Conservation (phyloP, 2,888 invertebrate genomes). For the Ochlodes sylvanus region DNA sequence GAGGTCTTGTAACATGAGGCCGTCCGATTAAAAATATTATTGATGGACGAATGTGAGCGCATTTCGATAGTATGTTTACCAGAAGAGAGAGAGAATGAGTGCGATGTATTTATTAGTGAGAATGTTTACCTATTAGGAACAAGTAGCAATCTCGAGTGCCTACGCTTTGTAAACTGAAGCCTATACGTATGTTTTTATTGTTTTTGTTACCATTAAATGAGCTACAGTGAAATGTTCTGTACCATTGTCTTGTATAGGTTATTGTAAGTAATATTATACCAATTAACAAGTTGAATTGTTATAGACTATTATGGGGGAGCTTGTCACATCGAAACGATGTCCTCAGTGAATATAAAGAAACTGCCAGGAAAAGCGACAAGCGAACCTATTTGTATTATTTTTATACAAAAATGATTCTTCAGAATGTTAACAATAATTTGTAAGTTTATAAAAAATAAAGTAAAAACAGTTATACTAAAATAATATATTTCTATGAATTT, state of each 20-base stretch:
- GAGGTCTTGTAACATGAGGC: slow-evolving; percentile 77
- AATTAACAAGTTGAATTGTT: slow-evolving; percentile 84
- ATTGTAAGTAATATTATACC: slow-evolving; percentile 79
- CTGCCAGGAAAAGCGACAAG: slow-evolving; percentile 47
- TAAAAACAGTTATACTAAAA: slow-evolving; percentile 81
- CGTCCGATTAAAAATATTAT: slow-evolving; percentile 71
- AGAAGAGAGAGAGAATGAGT: slow-evolving; percentile 70
- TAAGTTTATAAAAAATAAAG: slow-evolving; percentile 82
- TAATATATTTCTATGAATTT: slow-evolving; percentile 85
- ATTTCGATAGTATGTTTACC: slow-evolving; percentile 55
- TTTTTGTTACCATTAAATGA: slow-evolving; percentile 83
- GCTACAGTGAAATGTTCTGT: slow-evolving; percentile 78
- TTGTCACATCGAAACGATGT: slow-evolving; percentile 50
- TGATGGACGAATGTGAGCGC: slow-evolving; percentile 60
- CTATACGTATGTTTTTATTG: slow-evolving; percentile 78
- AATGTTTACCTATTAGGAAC: slow-evolving; percentile 76
- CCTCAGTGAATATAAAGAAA: slow-evolving; percentile 39
- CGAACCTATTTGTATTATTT: slow-evolving; percentile 79
- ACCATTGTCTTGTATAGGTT: slow-evolving; percentile 81
- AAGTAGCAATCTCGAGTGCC: slow-evolving; percentile 85
- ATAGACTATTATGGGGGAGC: slow-evolving; percentile 61
- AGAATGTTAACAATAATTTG: slow-evolving; percentile 84
- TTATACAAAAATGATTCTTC: slow-evolving; percentile 79
- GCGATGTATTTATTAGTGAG: slow-evolving; percentile 83
- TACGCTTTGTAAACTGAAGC: slow-evolving; percentile 85